These are phyloP conservation scores for Gracilinanus agilis DNA, from an alignment of 2,113 vertebrate species.

Conservation along the genomic window DNA sequence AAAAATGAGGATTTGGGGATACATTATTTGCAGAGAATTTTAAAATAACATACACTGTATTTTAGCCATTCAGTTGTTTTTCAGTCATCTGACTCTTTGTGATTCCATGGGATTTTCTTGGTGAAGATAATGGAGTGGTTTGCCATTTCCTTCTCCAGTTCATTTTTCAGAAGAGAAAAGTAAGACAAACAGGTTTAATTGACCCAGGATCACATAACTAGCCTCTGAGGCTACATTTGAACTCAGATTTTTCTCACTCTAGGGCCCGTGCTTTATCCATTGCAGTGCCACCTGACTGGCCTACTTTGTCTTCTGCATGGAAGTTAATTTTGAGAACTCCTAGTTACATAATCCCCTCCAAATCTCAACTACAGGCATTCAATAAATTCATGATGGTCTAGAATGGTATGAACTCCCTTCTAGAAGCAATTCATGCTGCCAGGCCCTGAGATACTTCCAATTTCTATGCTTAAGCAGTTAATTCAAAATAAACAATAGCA, in stretches of 20 bases:
- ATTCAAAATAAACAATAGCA: not conserved
- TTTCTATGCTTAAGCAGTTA: not conserved
- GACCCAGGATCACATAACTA: not conserved
- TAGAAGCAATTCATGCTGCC: not conserved
- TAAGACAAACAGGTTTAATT: not conserved
- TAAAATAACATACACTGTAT: not conserved
- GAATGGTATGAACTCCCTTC: not conserved
- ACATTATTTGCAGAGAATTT: not conserved
- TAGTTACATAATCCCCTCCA: not conserved
- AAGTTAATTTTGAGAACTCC: not conserved
- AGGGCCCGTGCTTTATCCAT: not conserved
- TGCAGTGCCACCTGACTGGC: not conserved
- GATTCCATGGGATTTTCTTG: too few relatives aligned
- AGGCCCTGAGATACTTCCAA: too few relatives aligned
- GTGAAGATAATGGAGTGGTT: too few relatives aligned
- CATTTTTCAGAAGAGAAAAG: not conserved
- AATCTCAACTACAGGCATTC: fast-evolving
- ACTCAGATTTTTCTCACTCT: not conserved
- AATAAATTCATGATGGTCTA: not conserved
- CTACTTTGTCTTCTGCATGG: not conserved
- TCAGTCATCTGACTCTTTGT: too few relatives aligned
- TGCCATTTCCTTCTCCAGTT: too few relatives aligned
- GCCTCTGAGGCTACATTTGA: not conserved
- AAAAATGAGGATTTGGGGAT: fast-evolving
- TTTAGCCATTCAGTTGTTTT: not conserved